These are phyloP conservation scores for Montipora efflorescens DNA, from an alignment of 64 coral and sea anemone genomes.

Conservation along the genomic window DNA sequence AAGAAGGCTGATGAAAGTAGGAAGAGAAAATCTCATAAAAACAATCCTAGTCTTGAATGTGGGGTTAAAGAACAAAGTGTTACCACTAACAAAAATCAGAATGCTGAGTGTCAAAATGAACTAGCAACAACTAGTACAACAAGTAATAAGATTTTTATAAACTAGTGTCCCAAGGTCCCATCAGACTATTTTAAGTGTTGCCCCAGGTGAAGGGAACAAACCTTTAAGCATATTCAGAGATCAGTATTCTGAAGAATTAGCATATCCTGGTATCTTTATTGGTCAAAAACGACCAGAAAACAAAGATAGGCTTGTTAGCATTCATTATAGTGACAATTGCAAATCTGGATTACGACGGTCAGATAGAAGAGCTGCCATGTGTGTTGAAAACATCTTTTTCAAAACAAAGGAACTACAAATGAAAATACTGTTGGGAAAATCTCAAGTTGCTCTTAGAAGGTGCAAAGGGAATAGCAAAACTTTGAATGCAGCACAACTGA, in stretches of 20 bases:
- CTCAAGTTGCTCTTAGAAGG: constrained; percentile 33
- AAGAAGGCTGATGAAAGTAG: too few relatives aligned
- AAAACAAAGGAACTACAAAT: constrained; percentile 39
- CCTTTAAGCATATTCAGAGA: too few relatives aligned
- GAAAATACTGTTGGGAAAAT: constrained; percentile 30
- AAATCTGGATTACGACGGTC: constrained; percentile 37
- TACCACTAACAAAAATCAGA: too few relatives aligned
- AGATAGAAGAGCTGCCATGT: constrained; percentile 28
- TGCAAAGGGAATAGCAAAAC: constrained; percentile 43
- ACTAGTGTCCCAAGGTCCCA: too few relatives aligned
- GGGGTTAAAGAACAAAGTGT: too few relatives aligned
- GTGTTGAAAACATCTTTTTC: constrained; percentile 33
- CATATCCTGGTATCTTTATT: not conserved
- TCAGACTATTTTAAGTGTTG: too few relatives aligned
- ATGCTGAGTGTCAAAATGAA: too few relatives aligned
- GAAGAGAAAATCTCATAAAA: too few relatives aligned
- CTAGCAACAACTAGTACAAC: not conserved
- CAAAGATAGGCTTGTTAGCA: not conserved
- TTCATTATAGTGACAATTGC: constrained; percentile 24
- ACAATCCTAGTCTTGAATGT: too few relatives aligned
- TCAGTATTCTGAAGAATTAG: not conserved
- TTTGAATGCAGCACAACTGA: constrained; percentile 22
- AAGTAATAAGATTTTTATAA: too few relatives aligned
- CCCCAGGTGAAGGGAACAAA: too few relatives aligned
- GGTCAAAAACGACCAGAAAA: not conserved